A percentile compares a stretch with the other conserved stretches of the same genome.
Conservation (phyloP, 2,113 vertebrate genomes). For the Tragulus kanchil region DNA sequence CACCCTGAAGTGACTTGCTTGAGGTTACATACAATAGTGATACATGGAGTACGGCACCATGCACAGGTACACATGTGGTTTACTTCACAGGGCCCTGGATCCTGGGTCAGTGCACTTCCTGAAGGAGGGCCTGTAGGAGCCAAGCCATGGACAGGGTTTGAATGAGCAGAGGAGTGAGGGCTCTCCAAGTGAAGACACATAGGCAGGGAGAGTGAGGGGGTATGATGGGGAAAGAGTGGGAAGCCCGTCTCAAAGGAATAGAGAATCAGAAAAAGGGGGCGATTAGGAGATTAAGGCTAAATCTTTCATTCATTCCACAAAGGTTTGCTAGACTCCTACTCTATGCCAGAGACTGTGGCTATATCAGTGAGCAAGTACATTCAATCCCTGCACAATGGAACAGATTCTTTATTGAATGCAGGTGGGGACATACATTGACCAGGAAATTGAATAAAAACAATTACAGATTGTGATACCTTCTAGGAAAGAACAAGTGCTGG, state of each 20-base stretch:
- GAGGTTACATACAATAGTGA: not conserved
- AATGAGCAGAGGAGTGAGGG: not conserved
- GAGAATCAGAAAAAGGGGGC: not conserved
- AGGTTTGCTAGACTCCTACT: not conserved
- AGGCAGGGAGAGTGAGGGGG: not conserved
- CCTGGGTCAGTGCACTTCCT: not conserved
- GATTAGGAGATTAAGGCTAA: not conserved
- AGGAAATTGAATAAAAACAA: constrained; percentile 3
- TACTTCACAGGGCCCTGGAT: not conserved
- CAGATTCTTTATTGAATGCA: not conserved
- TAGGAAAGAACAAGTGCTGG: not conserved
- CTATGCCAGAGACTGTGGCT: not conserved
- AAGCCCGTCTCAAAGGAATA: not conserved
- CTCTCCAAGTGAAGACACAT: not conserved
- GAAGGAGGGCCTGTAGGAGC: not conserved
- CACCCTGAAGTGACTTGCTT: not conserved
- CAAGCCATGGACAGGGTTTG: not conserved
- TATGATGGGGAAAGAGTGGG: not conserved
- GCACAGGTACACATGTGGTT: not conserved
- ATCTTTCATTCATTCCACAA: not conserved
- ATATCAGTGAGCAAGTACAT: not conserved
- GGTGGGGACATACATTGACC: not conserved
- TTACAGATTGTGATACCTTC: not conserved
- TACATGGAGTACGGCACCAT: not conserved
- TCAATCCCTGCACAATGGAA: not conserved